Conservation (phyloP, 2,797 vertebrate genomes). For the Trematomus bernacchii region DNA sequence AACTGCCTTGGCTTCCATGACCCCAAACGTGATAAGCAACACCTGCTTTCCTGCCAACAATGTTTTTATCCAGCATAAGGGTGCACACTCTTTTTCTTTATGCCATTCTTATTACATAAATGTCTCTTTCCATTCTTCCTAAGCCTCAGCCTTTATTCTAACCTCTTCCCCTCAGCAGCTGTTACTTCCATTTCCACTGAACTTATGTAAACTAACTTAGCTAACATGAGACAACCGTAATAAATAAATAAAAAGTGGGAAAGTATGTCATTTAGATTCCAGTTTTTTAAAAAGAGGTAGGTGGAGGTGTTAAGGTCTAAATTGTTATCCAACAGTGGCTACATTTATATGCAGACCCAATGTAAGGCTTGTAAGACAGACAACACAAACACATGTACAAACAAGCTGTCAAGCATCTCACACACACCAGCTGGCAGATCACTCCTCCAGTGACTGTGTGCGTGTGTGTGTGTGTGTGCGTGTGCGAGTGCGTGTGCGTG, state of each 20-base stretch:
- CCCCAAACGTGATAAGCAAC: constrained; percentile 28
- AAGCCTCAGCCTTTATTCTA: constrained; percentile 17
- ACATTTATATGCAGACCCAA: constrained; percentile 15
- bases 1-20: not conserved
- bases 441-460: constrained; percentile 22
- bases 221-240: constrained; percentile 24
- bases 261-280: not conserved
- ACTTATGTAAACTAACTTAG: constrained; percentile 43
- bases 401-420: constrained; percentile 46
- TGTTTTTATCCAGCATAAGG: constrained; percentile 17
- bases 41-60: constrained; percentile 25
- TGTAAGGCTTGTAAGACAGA: constrained; percentile 20
- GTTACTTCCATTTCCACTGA: constrained; percentile 43
- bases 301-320: constrained; percentile 6
- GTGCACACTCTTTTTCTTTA: constrained; percentile 12
- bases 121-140: constrained; percentile 23
- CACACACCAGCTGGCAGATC: constrained; percentile 63
- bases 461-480: constrained; percentile 13
- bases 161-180: constrained; percentile 34
- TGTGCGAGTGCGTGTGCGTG: constrained; percentile 6
- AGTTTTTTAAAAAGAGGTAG: not conserved
- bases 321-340: constrained; percentile 21
- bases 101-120: constrained; percentile 30
- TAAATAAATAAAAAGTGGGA: constrained; percentile 5
- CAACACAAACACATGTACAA: constrained; percentile 48